phyloP scores from a whole-genome alignment of 2,888 invertebrate species.

The Erebia epiphron region DNA sequence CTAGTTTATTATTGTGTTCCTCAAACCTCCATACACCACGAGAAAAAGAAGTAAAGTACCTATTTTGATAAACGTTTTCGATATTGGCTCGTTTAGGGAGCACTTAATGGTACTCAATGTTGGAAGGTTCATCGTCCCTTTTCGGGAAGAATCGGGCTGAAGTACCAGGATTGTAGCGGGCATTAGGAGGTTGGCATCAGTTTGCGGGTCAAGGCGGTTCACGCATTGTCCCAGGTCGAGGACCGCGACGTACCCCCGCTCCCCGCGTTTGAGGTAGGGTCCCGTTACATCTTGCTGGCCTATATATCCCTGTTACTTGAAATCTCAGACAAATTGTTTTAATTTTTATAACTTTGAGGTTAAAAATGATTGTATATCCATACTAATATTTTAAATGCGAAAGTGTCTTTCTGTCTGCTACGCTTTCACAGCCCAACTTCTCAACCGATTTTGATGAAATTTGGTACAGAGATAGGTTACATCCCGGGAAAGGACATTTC shows the following conservation, averaged over 20 bases:
- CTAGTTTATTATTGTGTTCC: background rate
- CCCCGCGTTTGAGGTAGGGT: constrained; percentile 61
- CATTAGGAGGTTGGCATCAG: constrained; percentile 61
- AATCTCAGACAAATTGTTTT: background rate
- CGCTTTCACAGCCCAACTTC: too few relatives aligned
- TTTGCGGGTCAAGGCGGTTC: constrained; percentile 72
- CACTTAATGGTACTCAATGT: constrained; percentile 19
- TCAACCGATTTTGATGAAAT: too few relatives aligned
- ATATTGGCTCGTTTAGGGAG: constrained; percentile 8
- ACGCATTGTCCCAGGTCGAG: constrained; percentile 63
- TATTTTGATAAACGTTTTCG: constrained; percentile 22
- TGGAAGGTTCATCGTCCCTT: constrained; percentile 38
- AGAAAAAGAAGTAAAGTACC: background rate
- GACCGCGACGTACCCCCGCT: constrained; percentile 58
- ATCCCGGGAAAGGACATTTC: too few relatives aligned
- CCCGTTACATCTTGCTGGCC: constrained; percentile 63
- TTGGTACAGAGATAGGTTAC: too few relatives aligned
- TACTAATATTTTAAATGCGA: too few relatives aligned
- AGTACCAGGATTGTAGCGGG: constrained; percentile 62
- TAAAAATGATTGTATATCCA: too few relatives aligned
- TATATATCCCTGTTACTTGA: constrained; percentile 52
- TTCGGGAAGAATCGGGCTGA: constrained; percentile 46
- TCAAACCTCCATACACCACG: background rate
- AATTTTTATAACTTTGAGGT: background rate
- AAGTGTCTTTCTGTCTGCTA: too few relatives aligned